Base-by-base conservation (phyloP, 2,888 invertebrate genomes). In the Apocheima hispidaria region DNA sequence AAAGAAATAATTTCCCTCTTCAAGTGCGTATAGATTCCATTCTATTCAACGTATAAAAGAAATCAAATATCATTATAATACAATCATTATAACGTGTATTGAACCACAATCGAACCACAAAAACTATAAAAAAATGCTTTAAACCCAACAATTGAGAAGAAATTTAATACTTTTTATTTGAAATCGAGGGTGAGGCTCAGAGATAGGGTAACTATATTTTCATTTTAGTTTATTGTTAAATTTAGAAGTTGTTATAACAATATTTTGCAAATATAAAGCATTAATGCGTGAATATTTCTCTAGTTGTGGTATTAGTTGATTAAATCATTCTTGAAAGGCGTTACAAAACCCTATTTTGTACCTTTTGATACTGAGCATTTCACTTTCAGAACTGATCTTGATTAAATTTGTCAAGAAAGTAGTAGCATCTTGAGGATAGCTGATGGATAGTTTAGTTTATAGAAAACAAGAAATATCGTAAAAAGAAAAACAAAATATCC, bases 181-280 rank as follows among this genome's bases (percentile, higher is more conserved):
- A 26, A 44, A 38, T 51, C 21, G 60, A 33, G 60, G 54, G 60
- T 16, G 50, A 44, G 16, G n/a, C 12, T 6, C 18, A 33, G 2
- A 57, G 51, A 46, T 44, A 44, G 46, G 48, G 48, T 53, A 21
- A n/a, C 20, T n/a, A 30, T 60, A 21, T 54, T 35, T 59, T 53
- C 52, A 56, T 58, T 63, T 43, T 35, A 41, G 10, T 41, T 46
- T 18, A 46, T 63, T 55, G 55, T 68, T 60, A 26, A n/a, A 26
- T 41, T 30, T 20, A n/a, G 16, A 60, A 21, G 50, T 61, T 66
- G 66, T 68, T 62, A 41, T 55, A 41, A 67, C 54, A 64, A 70
- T 73, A 65, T 73, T 73, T 72, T 65, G 72, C 70, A 69, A 70
- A 73, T 72, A 70, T 9, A 51, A 71, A 59, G 70, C 66, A 72